A percentile compares a stretch with the other conserved stretches of the same genome.
Evolutionary conservation across 2,888 invertebrate genomes (phyloP).

Genomic region (Lasioglossum morio): DNA sequence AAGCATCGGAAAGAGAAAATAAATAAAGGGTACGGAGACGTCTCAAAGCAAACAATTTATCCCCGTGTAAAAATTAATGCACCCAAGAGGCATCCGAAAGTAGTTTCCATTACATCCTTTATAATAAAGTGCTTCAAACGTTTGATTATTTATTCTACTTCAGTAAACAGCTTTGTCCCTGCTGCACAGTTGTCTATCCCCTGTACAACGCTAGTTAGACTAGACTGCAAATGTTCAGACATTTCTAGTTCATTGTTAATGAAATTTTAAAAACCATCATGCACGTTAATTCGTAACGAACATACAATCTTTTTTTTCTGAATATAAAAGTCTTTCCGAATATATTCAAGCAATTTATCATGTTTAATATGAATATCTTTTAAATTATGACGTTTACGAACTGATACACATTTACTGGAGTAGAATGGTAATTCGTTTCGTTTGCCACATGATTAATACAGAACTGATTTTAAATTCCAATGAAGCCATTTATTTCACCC

Average conservation of each 20-base stretch:
- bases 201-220: too few species aligned
- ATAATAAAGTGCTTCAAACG: neutral
- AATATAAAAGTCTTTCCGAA: neutral
- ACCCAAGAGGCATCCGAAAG: neutral
- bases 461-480: neutral
- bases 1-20: slow-evolving; percentile 18
- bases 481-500: neutral
- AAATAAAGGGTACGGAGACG: neutral
- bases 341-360: neutral
- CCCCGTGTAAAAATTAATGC: neutral
- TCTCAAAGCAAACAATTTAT: slow-evolving; percentile 11
- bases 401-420: neutral
- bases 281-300: too few species aligned
- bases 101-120: neutral
- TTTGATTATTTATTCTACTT: neutral
- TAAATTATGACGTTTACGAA: neutral
- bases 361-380: neutral
- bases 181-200: neutral
- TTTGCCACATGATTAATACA: neutral
- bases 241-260: neutral
- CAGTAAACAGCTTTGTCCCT: neutral
- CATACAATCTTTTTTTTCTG: too few species aligned
- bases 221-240: neutral
- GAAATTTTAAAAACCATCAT: neutral
- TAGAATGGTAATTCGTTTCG: neutral